Evolutionary conservation across 2,888 invertebrate species (phyloP).

Genomic region (Nephrotoma flavescens): DNA sequence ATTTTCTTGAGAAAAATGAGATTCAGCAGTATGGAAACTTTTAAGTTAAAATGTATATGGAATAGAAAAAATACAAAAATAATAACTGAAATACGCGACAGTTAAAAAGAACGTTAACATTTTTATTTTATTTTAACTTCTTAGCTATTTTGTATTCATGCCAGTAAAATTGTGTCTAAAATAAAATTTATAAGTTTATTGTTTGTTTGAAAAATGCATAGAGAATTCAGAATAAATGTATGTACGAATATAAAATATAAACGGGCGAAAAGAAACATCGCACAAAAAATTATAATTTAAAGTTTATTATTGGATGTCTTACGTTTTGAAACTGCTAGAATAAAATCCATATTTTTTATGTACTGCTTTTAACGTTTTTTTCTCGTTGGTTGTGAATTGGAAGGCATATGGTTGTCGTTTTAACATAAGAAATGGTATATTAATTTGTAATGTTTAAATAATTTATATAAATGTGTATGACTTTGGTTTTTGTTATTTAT

Average conservation of each 20-base stretch:
- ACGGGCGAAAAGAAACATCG: not conserved
- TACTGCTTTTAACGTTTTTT: not conserved
- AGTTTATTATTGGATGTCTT: not conserved
- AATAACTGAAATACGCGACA: not conserved
- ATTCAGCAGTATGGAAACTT: not conserved
- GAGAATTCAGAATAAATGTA: not conserved
- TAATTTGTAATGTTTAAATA: not conserved
- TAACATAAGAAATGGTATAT: not conserved
- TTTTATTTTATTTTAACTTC: not conserved
- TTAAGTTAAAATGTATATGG: not conserved
- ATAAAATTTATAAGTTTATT: not conserved
- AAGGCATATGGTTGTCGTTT: not conserved
- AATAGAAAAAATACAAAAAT: not conserved
- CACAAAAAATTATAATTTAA: not conserved
- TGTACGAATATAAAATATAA: not conserved
- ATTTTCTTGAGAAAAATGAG: not conserved
- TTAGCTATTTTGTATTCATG: not conserved
- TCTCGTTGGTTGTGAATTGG: not conserved
- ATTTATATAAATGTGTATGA: not conserved
- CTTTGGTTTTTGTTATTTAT: not conserved
- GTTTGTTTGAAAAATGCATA: not conserved
- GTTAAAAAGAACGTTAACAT: not conserved
- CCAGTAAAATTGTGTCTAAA: not conserved
- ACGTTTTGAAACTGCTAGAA: not conserved
- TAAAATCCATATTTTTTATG: not conserved